Evolutionary conservation across 2,888 invertebrate species (phyloP).

Genomic region (Nomada flava): DNA sequence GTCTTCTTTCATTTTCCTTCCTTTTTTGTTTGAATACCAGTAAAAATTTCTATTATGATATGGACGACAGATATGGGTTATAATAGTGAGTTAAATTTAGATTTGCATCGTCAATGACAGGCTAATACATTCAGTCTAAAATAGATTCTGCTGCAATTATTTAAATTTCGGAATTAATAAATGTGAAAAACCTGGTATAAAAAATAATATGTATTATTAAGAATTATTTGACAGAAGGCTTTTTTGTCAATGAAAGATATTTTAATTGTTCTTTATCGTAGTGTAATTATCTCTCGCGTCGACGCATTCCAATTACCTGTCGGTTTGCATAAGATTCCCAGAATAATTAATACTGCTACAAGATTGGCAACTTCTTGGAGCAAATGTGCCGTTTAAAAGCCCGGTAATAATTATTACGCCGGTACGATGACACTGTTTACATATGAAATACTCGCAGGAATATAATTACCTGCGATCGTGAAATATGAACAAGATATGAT

Average conservation of each 20-base stretch:
- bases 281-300: background rate
- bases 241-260: too few relatives aligned
- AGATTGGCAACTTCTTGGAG: conserved; percentile 6
- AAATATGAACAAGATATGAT: conserved; percentile 21
- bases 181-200: too few relatives aligned
- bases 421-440: conserved; percentile 29
- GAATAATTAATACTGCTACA: conserved; percentile 25
- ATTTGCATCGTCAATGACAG: too few relatives aligned
- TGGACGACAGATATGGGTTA: background rate
- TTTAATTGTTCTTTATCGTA: background rate
- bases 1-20: background rate
- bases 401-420: conserved; percentile 29
- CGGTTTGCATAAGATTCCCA: background rate
- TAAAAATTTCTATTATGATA: too few relatives aligned
- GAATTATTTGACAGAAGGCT: background rate
- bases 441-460: background rate
- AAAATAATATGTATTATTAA: background rate
- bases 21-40: too few relatives aligned
- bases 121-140: too few relatives aligned
- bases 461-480: background rate
- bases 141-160: too few relatives aligned
- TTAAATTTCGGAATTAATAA: too few relatives aligned
- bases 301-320: background rate
- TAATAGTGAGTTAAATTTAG: background rate
- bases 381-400: background rate